Conservation (phyloP, 2,113 vertebrate species). For the Gallinago media region DNA sequence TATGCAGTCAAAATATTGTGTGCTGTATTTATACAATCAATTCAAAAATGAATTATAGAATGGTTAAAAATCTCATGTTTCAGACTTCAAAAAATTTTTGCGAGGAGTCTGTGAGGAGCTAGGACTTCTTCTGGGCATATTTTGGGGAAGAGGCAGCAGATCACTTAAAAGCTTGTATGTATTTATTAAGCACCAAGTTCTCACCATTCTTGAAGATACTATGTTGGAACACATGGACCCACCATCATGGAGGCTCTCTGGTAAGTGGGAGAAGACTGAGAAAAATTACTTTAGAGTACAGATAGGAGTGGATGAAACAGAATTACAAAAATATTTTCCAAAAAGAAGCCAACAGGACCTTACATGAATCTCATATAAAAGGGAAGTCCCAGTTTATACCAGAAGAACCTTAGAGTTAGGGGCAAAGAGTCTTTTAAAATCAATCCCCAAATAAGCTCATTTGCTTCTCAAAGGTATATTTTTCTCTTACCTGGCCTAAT, state of each 20-base stretch:
- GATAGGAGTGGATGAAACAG: background rate
- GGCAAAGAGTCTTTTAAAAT: background rate
- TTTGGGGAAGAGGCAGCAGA: background rate
- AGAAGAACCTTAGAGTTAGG: background rate
- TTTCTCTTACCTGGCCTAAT: background rate
- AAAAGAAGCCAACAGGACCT: background rate
- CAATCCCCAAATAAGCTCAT: background rate
- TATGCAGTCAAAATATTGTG: background rate
- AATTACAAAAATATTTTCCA: background rate
- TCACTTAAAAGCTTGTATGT: background rate
- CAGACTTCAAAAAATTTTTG: background rate
- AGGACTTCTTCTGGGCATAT: background rate
- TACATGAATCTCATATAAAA: background rate
- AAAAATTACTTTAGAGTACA: background rate
- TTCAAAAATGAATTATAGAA: background rate
- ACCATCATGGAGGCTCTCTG: background rate
- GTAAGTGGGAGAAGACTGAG: background rate
- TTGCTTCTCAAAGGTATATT: background rate
- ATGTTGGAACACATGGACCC: background rate
- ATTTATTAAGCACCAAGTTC: background rate
- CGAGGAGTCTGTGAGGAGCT: background rate
- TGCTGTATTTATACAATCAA: background rate
- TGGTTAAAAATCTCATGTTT: background rate
- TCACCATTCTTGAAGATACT: background rate
- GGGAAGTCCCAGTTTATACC: accelerated